Conservation (phyloP, 2,888 invertebrate genomes). For the Himalopsyche kuldschensis region DNA sequence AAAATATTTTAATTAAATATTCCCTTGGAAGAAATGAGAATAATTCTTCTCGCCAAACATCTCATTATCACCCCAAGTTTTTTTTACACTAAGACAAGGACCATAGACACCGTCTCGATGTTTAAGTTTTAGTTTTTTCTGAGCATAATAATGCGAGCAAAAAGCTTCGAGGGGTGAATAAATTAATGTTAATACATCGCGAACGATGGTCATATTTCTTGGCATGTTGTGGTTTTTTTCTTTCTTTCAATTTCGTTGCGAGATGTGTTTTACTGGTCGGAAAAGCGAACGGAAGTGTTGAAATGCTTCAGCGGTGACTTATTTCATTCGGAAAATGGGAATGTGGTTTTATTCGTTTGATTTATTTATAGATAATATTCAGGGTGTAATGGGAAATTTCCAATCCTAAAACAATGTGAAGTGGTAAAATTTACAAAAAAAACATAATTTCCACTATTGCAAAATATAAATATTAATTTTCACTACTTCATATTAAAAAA, state of each 20-base stretch:
- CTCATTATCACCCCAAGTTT: slow-evolving; percentile 32
- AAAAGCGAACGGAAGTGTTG: slow-evolving; percentile 26
- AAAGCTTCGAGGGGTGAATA: slow-evolving; percentile 33
- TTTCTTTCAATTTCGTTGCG: not conserved
- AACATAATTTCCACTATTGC: no score
- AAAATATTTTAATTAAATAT: slow-evolving; percentile 35
- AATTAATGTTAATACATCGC: slow-evolving; percentile 34
- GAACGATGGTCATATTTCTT: slow-evolving; percentile 28
- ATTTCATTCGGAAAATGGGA: slow-evolving; percentile 26
- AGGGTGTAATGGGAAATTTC: not conserved
- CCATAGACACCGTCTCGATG: not conserved
- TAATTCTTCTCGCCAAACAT: slow-evolving; percentile 37
- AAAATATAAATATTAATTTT: no score
- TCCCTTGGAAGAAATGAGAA: slow-evolving; percentile 18
- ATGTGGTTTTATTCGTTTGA: slow-evolving; percentile 11
- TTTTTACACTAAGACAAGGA: slow-evolving; percentile 14
- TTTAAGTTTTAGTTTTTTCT: slow-evolving; percentile 3
- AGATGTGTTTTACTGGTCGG: slow-evolving; percentile 3
- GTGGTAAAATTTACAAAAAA: no score
- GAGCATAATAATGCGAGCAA: not conserved
- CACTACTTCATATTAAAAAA: no score
- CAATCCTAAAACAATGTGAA: not conserved
- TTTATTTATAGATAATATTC: not conserved
- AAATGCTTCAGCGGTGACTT: slow-evolving; percentile 32
- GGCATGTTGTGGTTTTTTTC: slow-evolving; percentile 20